Percentiles rank a stretch among this genome's conserved stretches.
These are phyloP conservation scores for Adelognathus sp. DNA, from an alignment of 2,888 invertebrate species.

Conservation along the genomic window DNA sequence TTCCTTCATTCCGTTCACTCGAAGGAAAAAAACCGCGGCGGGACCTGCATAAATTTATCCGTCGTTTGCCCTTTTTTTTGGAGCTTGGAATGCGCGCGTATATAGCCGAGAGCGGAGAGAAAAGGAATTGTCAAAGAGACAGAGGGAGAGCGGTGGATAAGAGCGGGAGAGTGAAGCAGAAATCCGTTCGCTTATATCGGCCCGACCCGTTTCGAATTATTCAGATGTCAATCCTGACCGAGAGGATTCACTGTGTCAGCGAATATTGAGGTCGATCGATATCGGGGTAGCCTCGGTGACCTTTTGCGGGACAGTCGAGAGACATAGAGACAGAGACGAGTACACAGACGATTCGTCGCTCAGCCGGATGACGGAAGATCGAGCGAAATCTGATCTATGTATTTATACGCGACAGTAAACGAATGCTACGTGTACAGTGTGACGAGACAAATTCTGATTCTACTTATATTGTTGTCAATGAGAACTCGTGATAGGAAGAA, in stretches of 20 bases:
- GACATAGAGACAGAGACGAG: background rate
- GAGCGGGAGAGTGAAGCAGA: background rate
- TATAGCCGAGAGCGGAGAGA: background rate
- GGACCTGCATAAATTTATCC: too few species aligned
- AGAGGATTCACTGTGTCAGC: conserved; percentile 17
- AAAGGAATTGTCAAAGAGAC: background rate
- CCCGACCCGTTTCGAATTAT: conserved; percentile 32
- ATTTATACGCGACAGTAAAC: background rate
- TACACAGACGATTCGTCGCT: background rate
- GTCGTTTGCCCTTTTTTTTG: too few species aligned
- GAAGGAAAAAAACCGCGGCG: too few species aligned
- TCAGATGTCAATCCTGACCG: conserved; percentile 46
- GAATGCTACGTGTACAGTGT: background rate
- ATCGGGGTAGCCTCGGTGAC: conserved; percentile 23
- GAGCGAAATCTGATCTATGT: background rate
- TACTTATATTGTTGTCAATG: background rate
- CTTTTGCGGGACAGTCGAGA: background rate
- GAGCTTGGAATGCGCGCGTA: background rate
- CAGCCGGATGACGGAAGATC: background rate
- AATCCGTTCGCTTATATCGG: background rate
- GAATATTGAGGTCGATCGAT: conserved; percentile 51
- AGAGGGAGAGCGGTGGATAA: background rate
- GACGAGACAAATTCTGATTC: background rate
- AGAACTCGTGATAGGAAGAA: background rate
- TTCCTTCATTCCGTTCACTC: too few species aligned